These are phyloP conservation scores for Pelecanus crispus DNA, from an alignment of 2,113 vertebrate genomes.

Conservation along the genomic window DNA sequence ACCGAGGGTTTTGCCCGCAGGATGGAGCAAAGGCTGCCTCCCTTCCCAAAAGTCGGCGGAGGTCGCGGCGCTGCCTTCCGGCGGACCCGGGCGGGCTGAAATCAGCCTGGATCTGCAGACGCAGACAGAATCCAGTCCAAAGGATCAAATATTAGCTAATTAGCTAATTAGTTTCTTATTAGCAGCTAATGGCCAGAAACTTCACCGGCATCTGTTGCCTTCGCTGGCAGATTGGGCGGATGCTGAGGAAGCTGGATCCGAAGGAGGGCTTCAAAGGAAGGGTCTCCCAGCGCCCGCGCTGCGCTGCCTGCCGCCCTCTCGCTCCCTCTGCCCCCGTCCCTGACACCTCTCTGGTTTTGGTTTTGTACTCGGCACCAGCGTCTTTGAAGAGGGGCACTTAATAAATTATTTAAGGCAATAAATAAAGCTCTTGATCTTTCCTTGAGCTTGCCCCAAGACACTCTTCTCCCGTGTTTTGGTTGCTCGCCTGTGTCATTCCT, in stretches of 20 bases:
- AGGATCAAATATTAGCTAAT: background rate
- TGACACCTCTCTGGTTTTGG: accelerated
- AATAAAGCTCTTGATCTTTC: background rate
- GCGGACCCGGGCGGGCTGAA: background rate
- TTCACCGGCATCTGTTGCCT: background rate
- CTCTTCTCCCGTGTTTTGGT: background rate
- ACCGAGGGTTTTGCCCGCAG: accelerated
- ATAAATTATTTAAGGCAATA: background rate
- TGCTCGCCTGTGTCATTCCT: background rate
- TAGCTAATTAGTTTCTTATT: background rate
- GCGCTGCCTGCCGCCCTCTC: background rate
- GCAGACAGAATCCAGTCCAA: background rate
- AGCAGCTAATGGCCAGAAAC: background rate
- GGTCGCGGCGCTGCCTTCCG: background rate
- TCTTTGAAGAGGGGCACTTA: background rate
- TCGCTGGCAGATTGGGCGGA: background rate
- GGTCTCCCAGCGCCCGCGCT: accelerated
- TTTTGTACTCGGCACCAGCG: background rate
- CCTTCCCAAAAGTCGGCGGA: accelerated
- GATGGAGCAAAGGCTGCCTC: accelerated
- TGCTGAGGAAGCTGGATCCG: background rate
- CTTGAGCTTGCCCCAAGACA: background rate
- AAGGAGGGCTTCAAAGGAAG: background rate
- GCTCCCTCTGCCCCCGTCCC: background rate
- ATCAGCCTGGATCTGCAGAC: background rate